Base-by-base conservation (phyloP, 2,888 invertebrate genomes). In the Drosophila picticornis region DNA sequence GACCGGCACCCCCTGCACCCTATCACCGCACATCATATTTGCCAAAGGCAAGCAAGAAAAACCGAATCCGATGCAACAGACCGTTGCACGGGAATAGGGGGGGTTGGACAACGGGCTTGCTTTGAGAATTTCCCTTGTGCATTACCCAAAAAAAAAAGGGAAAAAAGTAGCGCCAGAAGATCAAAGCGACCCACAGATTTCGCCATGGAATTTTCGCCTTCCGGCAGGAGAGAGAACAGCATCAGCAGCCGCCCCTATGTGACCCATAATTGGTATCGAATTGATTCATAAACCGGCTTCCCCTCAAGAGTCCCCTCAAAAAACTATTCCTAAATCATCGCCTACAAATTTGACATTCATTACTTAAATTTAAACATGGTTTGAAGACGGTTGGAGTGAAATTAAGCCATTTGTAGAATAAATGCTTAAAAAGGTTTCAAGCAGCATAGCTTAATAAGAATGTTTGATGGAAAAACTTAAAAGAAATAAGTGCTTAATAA, bases 141-240 rank as follows among this genome's bases (percentile, higher is more conserved):
- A 72, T n/a, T 70, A 51, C 36, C 19, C 60, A 63, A 34, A n/a
- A 31, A 16, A 19, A 13, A 66, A 31, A 57, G 19, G 16, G 3
- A 22, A 60, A 46, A 50, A 11, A 61, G 32, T 58, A 66, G 73
- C 70, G 75, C 55, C 63, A 70, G 27, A 70, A 84, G 88, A 87
- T 87, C 87, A 87, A 88, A 88, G 81, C 53, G 55, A 43, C 29
- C 48, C 31, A 58, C 64, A 60, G 59, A 53, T 53, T 72, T 64
- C 46, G 52, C 50, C 62, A 65, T 43, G 69, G 57, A 68, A 53
- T 59, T 59, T 46, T 40, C 56, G 65, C 61, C 66, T 66, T 75
- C 68, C 80, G 80, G 62, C 69, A 51, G 56, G 2, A 32, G 22
- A 16, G 31, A 32, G 16, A 16, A 5, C 9, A 16, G 32, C 51